A percentile compares a stretch with the other conserved stretches of the same genome.
Conservation (phyloP, 2,113 vertebrate genomes). For the Callithrix jacchus region DNA sequence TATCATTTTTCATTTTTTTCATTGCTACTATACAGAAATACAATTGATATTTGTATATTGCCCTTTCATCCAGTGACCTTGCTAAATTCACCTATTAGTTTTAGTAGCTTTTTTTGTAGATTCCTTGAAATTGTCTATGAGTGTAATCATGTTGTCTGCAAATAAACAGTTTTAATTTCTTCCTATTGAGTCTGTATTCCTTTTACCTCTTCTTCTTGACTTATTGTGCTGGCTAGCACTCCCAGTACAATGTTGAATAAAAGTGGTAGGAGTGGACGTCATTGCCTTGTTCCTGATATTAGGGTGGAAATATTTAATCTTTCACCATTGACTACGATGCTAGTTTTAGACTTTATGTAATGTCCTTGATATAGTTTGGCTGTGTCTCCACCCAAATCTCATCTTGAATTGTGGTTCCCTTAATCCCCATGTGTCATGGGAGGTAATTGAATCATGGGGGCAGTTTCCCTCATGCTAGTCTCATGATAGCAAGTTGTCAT, state of each 20-base stretch:
- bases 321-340: not conserved
- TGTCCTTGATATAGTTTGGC: too few species aligned
- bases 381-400: too few species aligned
- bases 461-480: too few species aligned
- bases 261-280: not conserved
- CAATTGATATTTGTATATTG: not conserved
- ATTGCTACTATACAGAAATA: not conserved
- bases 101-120: not conserved
- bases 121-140: not conserved
- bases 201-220: not conserved
- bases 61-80: not conserved
- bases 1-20: not conserved
- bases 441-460: too few species aligned
- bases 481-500: too few species aligned
- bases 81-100: not conserved
- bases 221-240: not conserved
- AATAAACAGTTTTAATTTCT: not conserved
- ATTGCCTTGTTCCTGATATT: not conserved
- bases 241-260: not conserved
- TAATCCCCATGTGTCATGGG: too few species aligned
- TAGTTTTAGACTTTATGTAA: not conserved
- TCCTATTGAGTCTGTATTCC: not conserved
- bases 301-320: not conserved
- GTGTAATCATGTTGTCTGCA: not conserved
- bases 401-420: too few species aligned